phyloP scores from a whole-genome alignment of 2,113 vertebrate genomes.

The Brachypteracias leptosomus region DNA sequence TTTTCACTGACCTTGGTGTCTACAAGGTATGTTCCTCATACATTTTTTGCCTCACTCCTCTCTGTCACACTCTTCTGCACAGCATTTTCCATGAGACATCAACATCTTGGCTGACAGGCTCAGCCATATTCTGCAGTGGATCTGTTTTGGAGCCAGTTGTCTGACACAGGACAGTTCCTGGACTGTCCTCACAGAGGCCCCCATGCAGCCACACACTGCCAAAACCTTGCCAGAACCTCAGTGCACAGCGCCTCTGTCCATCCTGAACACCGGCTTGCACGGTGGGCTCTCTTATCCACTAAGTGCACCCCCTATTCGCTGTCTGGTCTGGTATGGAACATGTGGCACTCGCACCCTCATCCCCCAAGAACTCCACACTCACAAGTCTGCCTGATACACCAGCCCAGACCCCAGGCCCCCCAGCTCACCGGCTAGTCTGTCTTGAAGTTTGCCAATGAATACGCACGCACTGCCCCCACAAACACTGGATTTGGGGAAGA shows the following conservation, averaged over 20 bases:
- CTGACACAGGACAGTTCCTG: neutral
- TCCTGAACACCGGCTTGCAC: neutral
- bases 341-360: neutral
- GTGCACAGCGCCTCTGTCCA: accelerated
- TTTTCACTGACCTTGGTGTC: neutral
- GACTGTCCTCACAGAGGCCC: neutral
- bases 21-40: neutral
- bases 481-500: neutral
- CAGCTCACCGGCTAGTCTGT: neutral
- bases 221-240: neutral
- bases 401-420: neutral
- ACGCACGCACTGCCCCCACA: accelerated
- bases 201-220: neutral
- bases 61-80: accelerated
- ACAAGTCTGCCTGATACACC: neutral
- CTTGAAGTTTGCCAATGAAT: neutral
- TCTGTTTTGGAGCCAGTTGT: neutral
- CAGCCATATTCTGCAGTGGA: neutral
- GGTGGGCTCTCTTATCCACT: neutral
- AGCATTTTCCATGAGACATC: neutral
- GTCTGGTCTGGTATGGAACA: neutral
- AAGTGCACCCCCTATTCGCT: neutral
- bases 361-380: accelerated
- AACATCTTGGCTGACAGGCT: neutral
- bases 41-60: neutral